Base-by-base conservation (phyloP, 2,113 vertebrate genomes). In the Eretmochelys imbricata region DNA sequence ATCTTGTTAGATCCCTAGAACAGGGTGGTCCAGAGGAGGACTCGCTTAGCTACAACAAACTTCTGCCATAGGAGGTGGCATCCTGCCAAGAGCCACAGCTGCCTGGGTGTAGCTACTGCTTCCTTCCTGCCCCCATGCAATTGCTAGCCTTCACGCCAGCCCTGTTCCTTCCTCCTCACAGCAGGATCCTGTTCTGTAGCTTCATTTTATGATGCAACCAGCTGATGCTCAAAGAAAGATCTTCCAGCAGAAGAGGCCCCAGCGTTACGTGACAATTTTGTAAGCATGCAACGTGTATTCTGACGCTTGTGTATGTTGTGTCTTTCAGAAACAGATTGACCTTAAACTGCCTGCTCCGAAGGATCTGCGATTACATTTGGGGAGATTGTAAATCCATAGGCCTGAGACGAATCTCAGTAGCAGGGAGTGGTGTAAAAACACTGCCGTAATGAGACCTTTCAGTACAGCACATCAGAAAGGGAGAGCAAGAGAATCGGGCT, bases 311-410 rank as follows among this genome's bases (percentile, higher is more conserved):
- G 13, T 97, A n/a, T 92, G 10, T 8, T 17, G 94, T 97, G 95
- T 98, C 93, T 98, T 98, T 91, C 97, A 98, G 98, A 98, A 97
- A 96, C 97, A 81, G 98, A 98, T 87, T 98, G 98, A 98, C 95
- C 80, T 27, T 53, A 93, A 96, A 59, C 57, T 50, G 88, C 59
- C 89, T 88, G 87, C 94, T 91, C 79, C 1, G 29, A 97, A 98
- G 97, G 97, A 97, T 95, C 90, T 4, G 19, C 92, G 96, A n/a
- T 92, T 95, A 95, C 78, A 90, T 92, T 93, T 89, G 88, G 89
- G 97, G 97, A 94, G 95, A 97, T 80, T 94, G 57, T 31, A 75
- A 83, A 38, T 76, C 96, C 94, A 49, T n/a, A 94, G 94, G 96
- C 93, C 93, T 94, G 90, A 83, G 50, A 46, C 85, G 31, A 82